Evolutionary conservation across 1,140 invertebrate genomes (phyloP), one percentile per base, ranked within the genome.

Genomic region (Proctacanthus coquilletti): DNA sequence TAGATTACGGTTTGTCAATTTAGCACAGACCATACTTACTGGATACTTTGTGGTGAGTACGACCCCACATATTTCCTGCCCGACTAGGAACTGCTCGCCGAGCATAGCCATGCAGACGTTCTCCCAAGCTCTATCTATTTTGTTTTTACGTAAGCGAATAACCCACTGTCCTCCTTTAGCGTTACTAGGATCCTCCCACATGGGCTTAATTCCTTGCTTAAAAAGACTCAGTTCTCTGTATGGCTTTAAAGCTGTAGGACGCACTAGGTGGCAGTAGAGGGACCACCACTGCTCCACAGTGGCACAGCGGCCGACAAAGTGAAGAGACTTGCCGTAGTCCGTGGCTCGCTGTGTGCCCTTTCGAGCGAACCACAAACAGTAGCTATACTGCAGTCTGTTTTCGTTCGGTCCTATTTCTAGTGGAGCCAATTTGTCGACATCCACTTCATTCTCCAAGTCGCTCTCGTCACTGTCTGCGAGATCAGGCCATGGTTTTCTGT

Each of bases 51-150:
- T 80, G 33, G 92, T 96, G 45, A 98, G 79, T 35, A 98, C 94
- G 42, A 92, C 85, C 3, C 94, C 95, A 69, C 94, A 98, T 45
- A 99, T 93, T 69, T 98, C 95, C 46, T 94, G 84, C 6, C 93
- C 93, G 18, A 98, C 93, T 75, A 95, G 87, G 71, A 98, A 98
- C 69, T 98, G 94, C 66, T 98, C 94, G 10, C 91, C 89, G 45
- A 92, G 65, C 80, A 99, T 94, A 38, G 95, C 94, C 66, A 99
- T 75, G 48, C 97, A 84, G 20, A 98, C 69, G 68, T 98, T 97
- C 67, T 98, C 95, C 94, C 94, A 98, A 56, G 91, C 94, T 33
- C 92, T 73, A 23, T 87, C 88, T 17, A 92, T 88, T 56, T 97
- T 72, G 40, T 91, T 87, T 70, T 97, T 97, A 51, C 85, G 77